Base-by-base conservation (phyloP, 2,797 vertebrate species). In the Serranus cabrilla region DNA sequence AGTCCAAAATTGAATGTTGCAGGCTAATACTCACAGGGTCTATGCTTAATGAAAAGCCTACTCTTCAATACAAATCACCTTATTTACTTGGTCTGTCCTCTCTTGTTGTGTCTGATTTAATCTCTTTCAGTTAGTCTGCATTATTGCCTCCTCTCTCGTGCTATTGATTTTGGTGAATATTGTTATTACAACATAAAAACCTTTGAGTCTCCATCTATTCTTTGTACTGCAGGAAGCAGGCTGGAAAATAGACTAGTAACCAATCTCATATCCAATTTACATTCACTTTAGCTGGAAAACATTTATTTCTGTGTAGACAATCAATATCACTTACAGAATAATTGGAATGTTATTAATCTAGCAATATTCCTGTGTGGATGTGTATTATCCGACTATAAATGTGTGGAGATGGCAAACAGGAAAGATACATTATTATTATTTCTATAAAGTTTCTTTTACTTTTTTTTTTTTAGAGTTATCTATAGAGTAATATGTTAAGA, bases 141-240 rank as follows among this genome's bases (percentile, higher is more conserved):
- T 98, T 97, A 97, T 97, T 97, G 95, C 95, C 95, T 96, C 95
- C 93, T 94, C 95, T 96, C 93, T 93, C 90, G 89, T 94, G 95
- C 95, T 97, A 97, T 97, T 98, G 97, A 98, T 99, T 98, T 97
- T 97, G 94, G 95, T 95, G 94, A 95, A 95, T 96, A 96, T 96
- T 93, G 95, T 96, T 97, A 97, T 97, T 97, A 96, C 95, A 95
- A 95, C 96, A 96, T 96, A 96, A 97, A 97, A 96, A 80, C 74
- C 62, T 85, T 45, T 16, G 91, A 95, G 91, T 92, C 94, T 92
- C 87, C 88, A 55, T 86, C 93, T 93, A 95, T 95, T 94, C 90
- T 94, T 94, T 96, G 93, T 91, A 93, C 93, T 92, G 93, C 34
- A 74, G 52, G 21, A 76, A 61, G 49, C 58, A 42, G 46, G 58